Base-by-base conservation (phyloP, 2,113 vertebrate genomes). In the Sorex araneus region DNA sequence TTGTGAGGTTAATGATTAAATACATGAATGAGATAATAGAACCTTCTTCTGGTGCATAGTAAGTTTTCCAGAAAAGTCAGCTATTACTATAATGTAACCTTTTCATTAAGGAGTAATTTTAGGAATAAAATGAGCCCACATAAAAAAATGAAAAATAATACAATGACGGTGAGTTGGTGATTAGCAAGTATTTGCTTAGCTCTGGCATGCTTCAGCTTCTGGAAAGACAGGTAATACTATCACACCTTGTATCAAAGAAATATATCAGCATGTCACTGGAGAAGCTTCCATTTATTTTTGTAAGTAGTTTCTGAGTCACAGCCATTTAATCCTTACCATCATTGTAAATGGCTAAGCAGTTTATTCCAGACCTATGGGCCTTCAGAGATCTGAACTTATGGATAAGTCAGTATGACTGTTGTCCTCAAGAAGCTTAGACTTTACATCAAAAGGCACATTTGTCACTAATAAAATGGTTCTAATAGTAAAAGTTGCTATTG, bases 81-180 rank as follows among this genome's bases (percentile, higher is more conserved):
- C 77, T 73, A 50, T 13, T 89, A 69, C 30, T 69, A 0, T 75
- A 45, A 60, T 60, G 1, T 50, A 86, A 4, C 40, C 10, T 86
- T 93, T 75, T 78, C 30, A 93, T 71, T 70, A 88, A 79, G 79
- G 25, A 69, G 9, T 70, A 16, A 36, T 78, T 87, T 94, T 84
- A 90, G 80, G 69, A 60, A 60, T 0, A 57, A 67, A 64, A 78
- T 27, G 57, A 84, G 83, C 21, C 8, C 23, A 81, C 0, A 2
- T 64, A 57, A 82, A 47, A 47, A 10, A 28, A 78, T 40, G 57
- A 28, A 80, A 30, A 76, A 23, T 54, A 54, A 28, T 27, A 8
- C 25, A 43, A 11, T 75, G 81, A 21, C 10, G 45, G 23, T 16
- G 11, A 87, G 25, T 34, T 74, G 67, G 76, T 54, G 43, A 69